phyloP scores from a whole-genome alignment of 2,113 vertebrate genomes.

The Callaeas wilsoni region DNA sequence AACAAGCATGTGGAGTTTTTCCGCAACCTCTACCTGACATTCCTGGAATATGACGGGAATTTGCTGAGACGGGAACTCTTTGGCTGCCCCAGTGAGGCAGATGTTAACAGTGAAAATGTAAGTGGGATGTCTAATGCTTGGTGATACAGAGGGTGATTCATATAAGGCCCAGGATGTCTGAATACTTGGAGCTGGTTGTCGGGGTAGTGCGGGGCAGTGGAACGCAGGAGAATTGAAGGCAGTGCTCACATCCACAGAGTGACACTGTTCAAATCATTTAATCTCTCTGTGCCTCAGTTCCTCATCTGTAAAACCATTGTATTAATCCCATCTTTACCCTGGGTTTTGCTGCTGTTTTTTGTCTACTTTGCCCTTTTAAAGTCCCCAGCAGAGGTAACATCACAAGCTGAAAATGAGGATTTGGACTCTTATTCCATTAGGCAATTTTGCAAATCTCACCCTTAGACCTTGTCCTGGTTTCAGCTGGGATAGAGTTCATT shows the following conservation, averaged over 20 bases:
- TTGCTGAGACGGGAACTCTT: slow-evolving; percentile 91
- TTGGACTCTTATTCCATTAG: not conserved
- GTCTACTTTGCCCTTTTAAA: not conserved
- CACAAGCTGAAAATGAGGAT: not conserved
- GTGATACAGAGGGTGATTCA: not conserved
- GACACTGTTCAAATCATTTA: not conserved
- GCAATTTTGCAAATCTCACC: not conserved
- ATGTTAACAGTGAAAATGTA: slow-evolving; percentile 95
- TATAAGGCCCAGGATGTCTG: not conserved
- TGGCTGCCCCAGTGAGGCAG: slow-evolving; percentile 91
- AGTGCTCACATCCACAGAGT: not conserved
- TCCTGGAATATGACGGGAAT: slow-evolving; percentile 97
- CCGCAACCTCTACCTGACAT: slow-evolving; percentile 96
- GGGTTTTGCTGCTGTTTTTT: not conserved
- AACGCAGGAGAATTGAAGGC: not conserved
- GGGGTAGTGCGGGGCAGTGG: accelerated
- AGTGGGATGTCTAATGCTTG: slow-evolving; percentile 38
- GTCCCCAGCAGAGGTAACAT: not conserved
- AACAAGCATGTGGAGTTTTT: slow-evolving; percentile 99
- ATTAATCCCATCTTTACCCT: not conserved
- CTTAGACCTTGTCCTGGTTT: not conserved
- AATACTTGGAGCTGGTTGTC: not conserved
- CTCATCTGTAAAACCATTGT: not conserved
- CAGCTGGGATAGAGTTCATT: not conserved
- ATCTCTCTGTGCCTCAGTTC: not conserved